These are phyloP conservation scores for Odontesthes bonariensis DNA, from an alignment of 2,113 vertebrate genomes.

Conservation along the genomic window DNA sequence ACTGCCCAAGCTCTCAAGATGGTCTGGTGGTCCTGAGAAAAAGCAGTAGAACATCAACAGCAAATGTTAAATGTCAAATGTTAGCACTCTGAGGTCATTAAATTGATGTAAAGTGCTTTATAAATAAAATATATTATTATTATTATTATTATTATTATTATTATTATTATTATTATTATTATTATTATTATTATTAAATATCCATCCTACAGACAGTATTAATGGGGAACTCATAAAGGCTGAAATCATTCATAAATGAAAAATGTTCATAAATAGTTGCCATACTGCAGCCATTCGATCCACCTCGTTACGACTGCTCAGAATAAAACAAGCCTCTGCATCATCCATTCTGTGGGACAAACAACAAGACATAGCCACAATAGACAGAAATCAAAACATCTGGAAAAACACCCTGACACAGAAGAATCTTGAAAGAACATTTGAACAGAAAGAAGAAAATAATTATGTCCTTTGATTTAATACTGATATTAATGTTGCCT, in stretches of 20 bases:
- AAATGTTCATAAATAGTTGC: constrained; percentile 29
- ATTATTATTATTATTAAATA: too few relatives aligned
- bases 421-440: background rate
- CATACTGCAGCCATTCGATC: constrained; percentile 97
- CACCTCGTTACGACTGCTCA: constrained; percentile 95
- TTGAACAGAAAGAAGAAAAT: background rate
- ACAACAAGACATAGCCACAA: constrained; percentile 19
- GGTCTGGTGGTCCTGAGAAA: constrained; percentile 93
- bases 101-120: too few relatives aligned
- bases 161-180: too few relatives aligned
- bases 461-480: constrained; percentile 4
- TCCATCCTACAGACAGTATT: constrained; percentile 8
- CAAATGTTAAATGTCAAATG: too few relatives aligned
- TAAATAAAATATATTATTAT: too few relatives aligned
- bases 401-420: background rate
- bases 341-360: constrained; percentile 90
- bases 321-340: constrained; percentile 96
- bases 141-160: too few relatives aligned
- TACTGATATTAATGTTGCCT: background rate
- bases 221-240: constrained; percentile 4
- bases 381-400: constrained; percentile 5
- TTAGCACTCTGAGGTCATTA: too few relatives aligned
- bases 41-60: constrained; percentile 19
- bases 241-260: background rate
- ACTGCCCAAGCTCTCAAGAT: constrained; percentile 98